phyloP scores from a whole-genome alignment of 2,113 vertebrate species.

The Muntiacus muntjak region DNA sequence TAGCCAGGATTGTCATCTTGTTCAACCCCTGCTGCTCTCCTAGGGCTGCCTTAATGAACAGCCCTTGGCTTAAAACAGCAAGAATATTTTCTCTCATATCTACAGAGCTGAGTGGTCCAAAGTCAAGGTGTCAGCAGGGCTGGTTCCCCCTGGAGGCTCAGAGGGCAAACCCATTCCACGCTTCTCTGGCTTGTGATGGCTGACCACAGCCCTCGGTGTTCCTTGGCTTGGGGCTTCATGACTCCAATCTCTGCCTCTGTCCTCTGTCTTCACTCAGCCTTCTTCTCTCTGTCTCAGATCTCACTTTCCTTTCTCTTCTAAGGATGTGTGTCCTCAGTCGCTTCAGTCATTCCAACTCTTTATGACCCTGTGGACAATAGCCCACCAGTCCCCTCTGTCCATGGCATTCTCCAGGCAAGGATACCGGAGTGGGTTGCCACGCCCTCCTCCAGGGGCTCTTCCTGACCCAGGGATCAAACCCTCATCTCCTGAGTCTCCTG shows the following conservation, averaged over 20 bases:
- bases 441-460: too few relatives aligned
- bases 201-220: fast-evolving
- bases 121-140: background rate
- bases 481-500: too few relatives aligned
- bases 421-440: too few relatives aligned
- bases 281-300: background rate
- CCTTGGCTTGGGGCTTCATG: background rate
- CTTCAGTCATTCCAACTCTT: too few relatives aligned
- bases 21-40: background rate
- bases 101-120: background rate
- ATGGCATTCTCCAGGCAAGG: too few relatives aligned
- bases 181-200: background rate
- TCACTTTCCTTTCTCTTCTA: background rate
- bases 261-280: background rate
- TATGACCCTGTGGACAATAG: too few relatives aligned
- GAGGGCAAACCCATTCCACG: background rate
- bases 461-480: too few relatives aligned
- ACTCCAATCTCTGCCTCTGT: background rate
- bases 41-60: background rate
- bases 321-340: background rate
- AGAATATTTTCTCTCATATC: background rate
- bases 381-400: too few relatives aligned
- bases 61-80: background rate
- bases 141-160: background rate
- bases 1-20: background rate